Conservation (phyloP, 2,888 invertebrate genomes). For the Lasioglossum villosulum region DNA sequence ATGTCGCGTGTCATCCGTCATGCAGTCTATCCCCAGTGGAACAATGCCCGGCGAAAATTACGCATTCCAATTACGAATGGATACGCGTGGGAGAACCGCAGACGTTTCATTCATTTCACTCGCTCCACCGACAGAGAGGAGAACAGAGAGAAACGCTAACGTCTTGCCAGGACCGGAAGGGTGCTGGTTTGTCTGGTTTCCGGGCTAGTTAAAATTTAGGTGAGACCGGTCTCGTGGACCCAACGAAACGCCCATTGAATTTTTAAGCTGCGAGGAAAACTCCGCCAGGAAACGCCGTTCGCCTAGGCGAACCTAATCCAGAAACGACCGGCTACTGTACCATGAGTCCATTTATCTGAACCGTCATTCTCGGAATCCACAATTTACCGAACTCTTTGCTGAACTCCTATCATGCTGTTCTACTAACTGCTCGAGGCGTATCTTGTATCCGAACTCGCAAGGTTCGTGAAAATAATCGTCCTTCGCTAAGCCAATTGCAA, state of each 20-base stretch:
- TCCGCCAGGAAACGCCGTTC: background rate
- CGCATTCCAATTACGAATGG: conserved; percentile 79
- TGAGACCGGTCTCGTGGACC: background rate
- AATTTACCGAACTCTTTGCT: background rate
- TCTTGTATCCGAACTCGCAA: too few relatives aligned
- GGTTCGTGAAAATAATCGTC: too few relatives aligned
- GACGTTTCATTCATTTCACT: conserved; percentile 57
- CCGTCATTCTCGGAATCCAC: background rate
- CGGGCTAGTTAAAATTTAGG: conserved; percentile 30
- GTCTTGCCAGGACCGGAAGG: background rate
- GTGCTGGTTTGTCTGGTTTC: background rate
- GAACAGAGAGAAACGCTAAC: background rate
- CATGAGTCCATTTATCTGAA: background rate
- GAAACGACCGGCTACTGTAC: background rate
- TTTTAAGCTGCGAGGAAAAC: background rate
- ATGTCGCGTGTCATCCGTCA: conserved; percentile 75
- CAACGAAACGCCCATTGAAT: background rate
- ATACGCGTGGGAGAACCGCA: conserved; percentile 68
- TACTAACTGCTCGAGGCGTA: background rate
- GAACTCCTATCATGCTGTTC: background rate
- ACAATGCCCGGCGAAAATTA: conserved; percentile 77
- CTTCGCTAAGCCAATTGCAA: background rate
- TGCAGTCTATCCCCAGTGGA: conserved; percentile 61
- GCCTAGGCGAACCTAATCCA: background rate
- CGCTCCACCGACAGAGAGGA: background rate